Percentiles rank a stretch among this genome's conserved stretches.
These are phyloP conservation scores for Lophotriccus pileatus DNA, from an alignment of 2,797 vertebrate species.

Conservation along the genomic window DNA sequence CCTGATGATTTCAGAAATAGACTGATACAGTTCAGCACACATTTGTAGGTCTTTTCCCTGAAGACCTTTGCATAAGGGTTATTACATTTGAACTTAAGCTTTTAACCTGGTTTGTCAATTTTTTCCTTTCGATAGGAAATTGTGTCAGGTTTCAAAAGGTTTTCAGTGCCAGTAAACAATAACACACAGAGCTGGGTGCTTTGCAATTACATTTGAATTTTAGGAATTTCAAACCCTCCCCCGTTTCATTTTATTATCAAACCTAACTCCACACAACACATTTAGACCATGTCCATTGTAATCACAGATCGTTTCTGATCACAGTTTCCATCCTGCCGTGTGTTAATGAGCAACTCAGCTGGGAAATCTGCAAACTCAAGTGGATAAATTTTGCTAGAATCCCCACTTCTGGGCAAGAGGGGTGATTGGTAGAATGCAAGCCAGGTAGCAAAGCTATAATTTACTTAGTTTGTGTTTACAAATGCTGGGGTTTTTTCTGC, in stretches of 20 bases:
- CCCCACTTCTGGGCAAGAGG: background rate
- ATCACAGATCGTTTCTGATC: background rate
- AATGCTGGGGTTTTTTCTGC: background rate
- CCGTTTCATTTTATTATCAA: background rate
- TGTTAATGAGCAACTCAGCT: background rate
- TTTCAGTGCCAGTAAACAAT: background rate
- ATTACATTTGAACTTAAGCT: background rate
- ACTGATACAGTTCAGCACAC: background rate
- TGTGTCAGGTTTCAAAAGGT: background rate
- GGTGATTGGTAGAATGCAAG: background rate
- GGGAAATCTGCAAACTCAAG: background rate
- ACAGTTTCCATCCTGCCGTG: background rate
- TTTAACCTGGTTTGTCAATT: background rate
- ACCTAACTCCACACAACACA: background rate
- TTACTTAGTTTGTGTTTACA: background rate
- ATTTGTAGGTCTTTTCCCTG: conserved; percentile 21
- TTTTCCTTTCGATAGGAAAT: background rate
- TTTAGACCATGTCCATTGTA: background rate
- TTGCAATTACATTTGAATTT: background rate
- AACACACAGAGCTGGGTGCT: background rate
- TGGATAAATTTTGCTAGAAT: background rate
- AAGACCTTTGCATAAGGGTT: conserved; percentile 19
- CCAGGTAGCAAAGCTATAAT: background rate
- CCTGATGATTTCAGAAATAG: conserved; percentile 44
- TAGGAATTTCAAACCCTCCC: background rate